Conservation (phyloP, 2,797 vertebrate species). For the Lepilemur ruficaudatus region DNA sequence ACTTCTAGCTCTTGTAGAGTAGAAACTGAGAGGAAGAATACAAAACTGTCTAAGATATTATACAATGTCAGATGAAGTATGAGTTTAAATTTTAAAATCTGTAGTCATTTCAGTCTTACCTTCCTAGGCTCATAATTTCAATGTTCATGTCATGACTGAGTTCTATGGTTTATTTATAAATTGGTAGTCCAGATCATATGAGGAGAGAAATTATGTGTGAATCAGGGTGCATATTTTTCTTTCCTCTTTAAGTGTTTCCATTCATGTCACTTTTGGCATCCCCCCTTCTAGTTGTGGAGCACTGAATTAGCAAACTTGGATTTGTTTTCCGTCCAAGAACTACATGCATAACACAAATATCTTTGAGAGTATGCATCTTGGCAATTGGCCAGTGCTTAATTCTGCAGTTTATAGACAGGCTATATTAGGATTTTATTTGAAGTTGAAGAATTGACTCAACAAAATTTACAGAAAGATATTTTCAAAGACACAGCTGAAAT, state of each 20-base stretch:
- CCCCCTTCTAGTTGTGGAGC: constrained; percentile 47
- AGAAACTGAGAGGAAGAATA: not conserved
- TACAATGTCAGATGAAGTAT: not conserved
- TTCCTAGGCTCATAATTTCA: not conserved
- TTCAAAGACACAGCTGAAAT: constrained; percentile 72
- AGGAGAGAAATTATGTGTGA: constrained; percentile 17
- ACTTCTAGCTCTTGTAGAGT: not conserved
- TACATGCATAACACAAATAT: constrained; percentile 76
- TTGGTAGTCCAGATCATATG: not conserved
- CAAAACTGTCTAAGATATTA: not conserved
- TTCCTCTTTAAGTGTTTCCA: not conserved
- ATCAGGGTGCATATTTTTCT: not conserved
- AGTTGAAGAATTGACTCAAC: constrained; percentile 78
- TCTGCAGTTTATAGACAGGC: constrained; percentile 77
- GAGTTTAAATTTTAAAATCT: not conserved
- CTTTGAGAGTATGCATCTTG: constrained; percentile 66
- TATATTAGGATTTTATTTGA: constrained; percentile 70
- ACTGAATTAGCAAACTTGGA: constrained; percentile 73
- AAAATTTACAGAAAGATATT: constrained; percentile 73
- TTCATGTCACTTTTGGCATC: not conserved
- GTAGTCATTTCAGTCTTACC: not conserved
- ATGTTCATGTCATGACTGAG: not conserved
- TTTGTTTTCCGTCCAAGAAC: constrained; percentile 79
- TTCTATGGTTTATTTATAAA: not conserved
- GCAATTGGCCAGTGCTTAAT: constrained; percentile 75